Evolutionary conservation across 2,797 vertebrate species (phyloP), one percentile per base, ranked within the genome.

Genomic region (Octomys mimax): DNA sequence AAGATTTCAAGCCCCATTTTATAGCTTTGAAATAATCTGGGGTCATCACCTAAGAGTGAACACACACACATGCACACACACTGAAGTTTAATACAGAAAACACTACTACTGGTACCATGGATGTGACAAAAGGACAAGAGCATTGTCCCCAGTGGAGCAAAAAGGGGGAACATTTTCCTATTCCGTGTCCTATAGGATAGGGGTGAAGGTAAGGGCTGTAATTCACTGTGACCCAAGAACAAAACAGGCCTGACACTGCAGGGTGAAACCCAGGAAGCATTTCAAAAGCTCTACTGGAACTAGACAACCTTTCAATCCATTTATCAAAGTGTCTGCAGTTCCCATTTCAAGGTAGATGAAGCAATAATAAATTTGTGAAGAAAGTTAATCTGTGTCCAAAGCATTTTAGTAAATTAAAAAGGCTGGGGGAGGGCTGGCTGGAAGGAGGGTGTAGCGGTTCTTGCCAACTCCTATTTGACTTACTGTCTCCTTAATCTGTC

Each of bases 341-440:
- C 87, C 89, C 95, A 93, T 98, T 97, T 92, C 95, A 96, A 96
- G 98, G 98, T 95, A 98, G 97, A 97, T 97, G 97, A 98, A 98
- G 98, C 97, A 97, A 98, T 96, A 96, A 98, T 98, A 98, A 98
- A 96, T 97, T 97, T 98, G 97, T 88, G 82, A 98, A 98, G 92
- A 97, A 97, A 98, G 98, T 98, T 98, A 98, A 98, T 97, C 97
- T 98, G 96, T 98, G 98, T 97, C 98, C 96, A 95, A 96, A 98
- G 97, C 97, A 97, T 98, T 97, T 96, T 96, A 97, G 97, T 92
- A 97, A 98, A 93, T 97, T 98, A 91, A 98, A 98, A 92, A 88
- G 92, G 81, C n/a, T 31, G 79, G 59, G 80, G 82, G 70, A 57
- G 77, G 89, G 68, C 26, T 83, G 94, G 64, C 87, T 96, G 91